Percentiles rank a stretch among this genome's conserved stretches.
These are phyloP conservation scores for Brachypalpus laphriformis DNA, from an alignment of 2,888 invertebrate species.

Conservation along the genomic window DNA sequence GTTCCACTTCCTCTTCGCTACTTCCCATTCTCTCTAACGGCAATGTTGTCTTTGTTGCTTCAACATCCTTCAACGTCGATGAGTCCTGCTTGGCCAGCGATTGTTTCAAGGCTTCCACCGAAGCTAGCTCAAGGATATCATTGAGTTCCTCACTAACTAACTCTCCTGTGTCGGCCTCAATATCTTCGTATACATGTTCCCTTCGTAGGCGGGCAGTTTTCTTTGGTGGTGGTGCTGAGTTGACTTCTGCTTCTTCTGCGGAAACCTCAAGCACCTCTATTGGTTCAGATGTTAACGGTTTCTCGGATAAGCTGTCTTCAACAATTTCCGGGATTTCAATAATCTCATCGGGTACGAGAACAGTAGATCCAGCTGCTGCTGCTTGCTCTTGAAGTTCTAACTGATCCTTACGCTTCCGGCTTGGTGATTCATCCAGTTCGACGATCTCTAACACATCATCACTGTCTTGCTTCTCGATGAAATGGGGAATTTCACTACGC, in stretches of 20 bases:
- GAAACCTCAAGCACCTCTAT: conserved; percentile 83
- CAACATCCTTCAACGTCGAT: conserved; percentile 84
- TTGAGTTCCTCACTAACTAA: conserved; percentile 75
- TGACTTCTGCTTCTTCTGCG: conserved; percentile 67
- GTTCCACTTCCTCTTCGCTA: conserved; percentile 80
- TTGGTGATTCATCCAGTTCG: conserved; percentile 82
- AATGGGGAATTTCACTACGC: conserved; percentile 83
- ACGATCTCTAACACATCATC: conserved; percentile 82
- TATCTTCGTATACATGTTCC: conserved; percentile 87
- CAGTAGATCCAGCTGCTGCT: conserved; percentile 75
- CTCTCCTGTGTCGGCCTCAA: conserved; percentile 80
- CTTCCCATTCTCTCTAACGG: conserved; percentile 82
- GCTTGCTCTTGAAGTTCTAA: conserved; percentile 66
- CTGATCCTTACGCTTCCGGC: conserved; percentile 79
- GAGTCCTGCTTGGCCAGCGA: conserved; percentile 81
- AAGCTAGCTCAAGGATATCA: conserved; percentile 77
- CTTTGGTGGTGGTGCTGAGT: conserved; percentile 76
- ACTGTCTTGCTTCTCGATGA: conserved; percentile 83
- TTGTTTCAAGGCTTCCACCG: conserved; percentile 80
- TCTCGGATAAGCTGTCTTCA: conserved; percentile 23
- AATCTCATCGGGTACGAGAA: conserved; percentile 81
- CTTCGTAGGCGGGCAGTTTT: conserved; percentile 84
- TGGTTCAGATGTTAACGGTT: conserved; percentile 79
- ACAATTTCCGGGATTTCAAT: conserved; percentile 78
- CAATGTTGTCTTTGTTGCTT: conserved; percentile 80